Evolutionary conservation across 1,140 invertebrate species (phyloP).

Genomic region (Euura saliciscinereae): DNA sequence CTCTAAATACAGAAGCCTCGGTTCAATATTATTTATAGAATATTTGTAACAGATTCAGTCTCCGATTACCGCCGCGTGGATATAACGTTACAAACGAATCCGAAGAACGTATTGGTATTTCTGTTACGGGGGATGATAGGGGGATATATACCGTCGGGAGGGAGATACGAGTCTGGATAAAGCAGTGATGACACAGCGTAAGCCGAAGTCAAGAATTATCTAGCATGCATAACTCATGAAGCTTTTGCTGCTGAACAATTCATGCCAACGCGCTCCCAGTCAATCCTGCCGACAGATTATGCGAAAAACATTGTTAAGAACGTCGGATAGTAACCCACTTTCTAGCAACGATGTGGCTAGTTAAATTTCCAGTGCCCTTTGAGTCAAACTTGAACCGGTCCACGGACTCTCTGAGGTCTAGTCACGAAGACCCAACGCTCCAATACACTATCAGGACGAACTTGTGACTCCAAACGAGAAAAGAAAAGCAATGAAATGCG

Average conservation of each 20-base stretch:
- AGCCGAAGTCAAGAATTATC: constrained; percentile 51
- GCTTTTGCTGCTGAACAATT: constrained; percentile 36
- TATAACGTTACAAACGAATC: constrained; percentile 1
- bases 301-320: neutral
- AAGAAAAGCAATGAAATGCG: neutral
- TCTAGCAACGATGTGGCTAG: too few species aligned
- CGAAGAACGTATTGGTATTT: neutral
- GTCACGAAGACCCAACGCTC: too few species aligned
- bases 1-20: too few species aligned
- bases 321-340: too few species aligned
- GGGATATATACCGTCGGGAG: too few species aligned
- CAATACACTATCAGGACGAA: neutral
- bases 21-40: neutral
- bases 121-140: too few species aligned
- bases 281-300: constrained; percentile 10
- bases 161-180: constrained; percentile 26
- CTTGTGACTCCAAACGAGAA: neutral
- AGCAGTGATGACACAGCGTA: constrained; percentile 45
- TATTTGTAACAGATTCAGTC: neutral
- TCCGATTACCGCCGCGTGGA: neutral
- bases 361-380: too few species aligned
- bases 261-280: constrained; percentile 25
- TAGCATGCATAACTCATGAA: constrained; percentile 43
- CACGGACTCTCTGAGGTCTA: too few species aligned
- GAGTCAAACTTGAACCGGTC: too few species aligned